Base-by-base conservation (phyloP, 1,140 invertebrate species). In the Ooceraea biroi region DNA sequence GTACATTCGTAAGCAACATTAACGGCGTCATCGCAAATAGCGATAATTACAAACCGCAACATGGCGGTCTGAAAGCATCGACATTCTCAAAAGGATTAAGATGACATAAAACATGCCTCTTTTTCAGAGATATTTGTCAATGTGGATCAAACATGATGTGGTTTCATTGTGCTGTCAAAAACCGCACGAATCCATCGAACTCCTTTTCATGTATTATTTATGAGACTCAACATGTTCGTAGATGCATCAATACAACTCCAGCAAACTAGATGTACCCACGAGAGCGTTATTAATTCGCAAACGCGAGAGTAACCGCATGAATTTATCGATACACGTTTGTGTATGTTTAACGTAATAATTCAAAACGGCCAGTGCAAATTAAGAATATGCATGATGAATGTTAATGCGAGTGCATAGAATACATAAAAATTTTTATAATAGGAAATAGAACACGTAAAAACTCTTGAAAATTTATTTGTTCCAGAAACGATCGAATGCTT, bases 161-260 rank as follows among this genome's bases (percentile, higher is more conserved):
- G 30, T 66, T 66, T 77, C 14, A n/a, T 36, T 30, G 41, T 63
- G 17, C 5, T 12, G 17, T n/a, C n/a, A 5, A n/a, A 78, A 69
- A 12, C 22, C 76, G 36, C 63, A 57, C 30, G 52, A 69, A 80
- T 71, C 57, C 17, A 58, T 55, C 12, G 44, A 48, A 48, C 76
- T 44, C n/a, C 5, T 14, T 25, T 69, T 69, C 57, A 80, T 69
- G 17, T 55, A 78, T 71, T 80, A 71, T 80, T 80, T 80, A 80
- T 58, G 65, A 58, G 17, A 30, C n/a, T 57, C 48, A n/a, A 55
- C 36, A 27, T 57, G 65, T 71, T 58, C 41, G 65, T 27, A 19
- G 50, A 69, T 30, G 36, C 25, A 44, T 55, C 50, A 22, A 76
- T 12, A 76, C 17, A 14, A 14, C 1, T 71, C 65, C 4, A 10